Percentiles rank a stretch among this genome's conserved stretches.
phyloP scores from a whole-genome alignment of 2,888 invertebrate genomes.

The Melieria picta region DNA sequence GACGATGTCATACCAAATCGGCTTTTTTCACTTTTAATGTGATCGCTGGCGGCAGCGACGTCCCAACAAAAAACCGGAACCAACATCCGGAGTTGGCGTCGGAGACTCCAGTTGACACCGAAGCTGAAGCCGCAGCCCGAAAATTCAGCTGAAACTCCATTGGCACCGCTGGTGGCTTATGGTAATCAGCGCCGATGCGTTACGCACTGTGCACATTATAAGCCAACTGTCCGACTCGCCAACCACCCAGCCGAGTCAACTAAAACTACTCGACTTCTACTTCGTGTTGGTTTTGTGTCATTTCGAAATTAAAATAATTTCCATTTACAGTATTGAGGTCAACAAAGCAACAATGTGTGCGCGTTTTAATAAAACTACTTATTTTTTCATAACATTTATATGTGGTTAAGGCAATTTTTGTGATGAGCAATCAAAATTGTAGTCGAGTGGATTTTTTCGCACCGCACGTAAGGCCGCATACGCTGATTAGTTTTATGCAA shows the following conservation, averaged over 20 bases:
- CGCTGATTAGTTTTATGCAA: not conserved
- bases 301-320: conserved; percentile 31
- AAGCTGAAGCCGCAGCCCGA: conserved; percentile 5
- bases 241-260: conserved; percentile 1
- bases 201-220: conserved; percentile 57
- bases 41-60: not conserved
- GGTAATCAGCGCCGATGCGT: conserved; percentile 48
- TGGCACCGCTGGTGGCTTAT: conserved; percentile 44
- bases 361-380: conserved; percentile 10
- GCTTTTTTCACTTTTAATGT: not conserved
- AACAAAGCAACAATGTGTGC: not conserved
- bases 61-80: conserved; percentile 61
- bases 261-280: not conserved
- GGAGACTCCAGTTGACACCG: not conserved
- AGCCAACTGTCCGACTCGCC: conserved; percentile 18
- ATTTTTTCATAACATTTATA: conserved; percentile 4
- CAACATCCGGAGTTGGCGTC: conserved; percentile 56
- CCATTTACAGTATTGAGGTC: conserved; percentile 35
- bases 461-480: not conserved
- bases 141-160: not conserved
- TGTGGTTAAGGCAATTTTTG: not conserved
- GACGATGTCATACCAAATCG: conserved; percentile 10
- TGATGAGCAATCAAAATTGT: not conserved
- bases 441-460: not conserved
- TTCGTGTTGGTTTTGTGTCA: not conserved